phyloP scores from a whole-genome alignment of 1,140 invertebrate species.

The Hormaphis cornu region DNA sequence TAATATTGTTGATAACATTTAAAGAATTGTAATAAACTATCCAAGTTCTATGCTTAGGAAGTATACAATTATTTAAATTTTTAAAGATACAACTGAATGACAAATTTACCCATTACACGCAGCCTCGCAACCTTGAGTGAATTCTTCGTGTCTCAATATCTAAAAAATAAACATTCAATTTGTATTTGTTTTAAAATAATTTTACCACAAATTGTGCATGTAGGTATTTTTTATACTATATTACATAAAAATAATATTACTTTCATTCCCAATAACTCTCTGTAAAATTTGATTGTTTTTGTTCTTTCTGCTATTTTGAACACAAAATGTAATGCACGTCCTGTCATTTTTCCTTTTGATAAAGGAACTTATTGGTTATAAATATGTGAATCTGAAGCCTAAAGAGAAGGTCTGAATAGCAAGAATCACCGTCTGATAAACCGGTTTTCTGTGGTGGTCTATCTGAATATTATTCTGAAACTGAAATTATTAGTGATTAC shows the following conservation, averaged over 20 bases:
- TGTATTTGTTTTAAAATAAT: slow-evolving; percentile 28
- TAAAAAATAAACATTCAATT: slow-evolving; percentile 42
- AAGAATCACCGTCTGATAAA: neutral
- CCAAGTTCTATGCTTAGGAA: neutral
- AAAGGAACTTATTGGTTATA: too few species aligned
- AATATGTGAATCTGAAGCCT: too few species aligned
- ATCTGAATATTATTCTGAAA: slow-evolving; percentile 14
- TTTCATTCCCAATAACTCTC: slow-evolving; percentile 88
- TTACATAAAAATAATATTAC: slow-evolving; percentile 45
- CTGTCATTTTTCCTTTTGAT: slow-evolving; percentile 46
- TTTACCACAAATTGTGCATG: neutral
- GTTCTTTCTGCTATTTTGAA: slow-evolving; percentile 86
- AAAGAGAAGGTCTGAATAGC: too few species aligned
- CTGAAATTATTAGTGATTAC: neutral
- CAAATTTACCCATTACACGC: slow-evolving; percentile 84
- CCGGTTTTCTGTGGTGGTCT: neutral
- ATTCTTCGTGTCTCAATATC: slow-evolving; percentile 94
- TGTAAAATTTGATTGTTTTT: slow-evolving; percentile 75
- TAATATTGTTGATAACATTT: slow-evolving; percentile 36
- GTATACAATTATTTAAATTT: neutral
- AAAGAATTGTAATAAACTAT: too few species aligned
- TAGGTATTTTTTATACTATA: neutral
- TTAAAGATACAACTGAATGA: neutral
- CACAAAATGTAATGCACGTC: slow-evolving; percentile 84
- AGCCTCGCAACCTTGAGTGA: slow-evolving; percentile 89